Base-by-base conservation (phyloP, 2,113 vertebrate genomes). In the Salvelinus sp. region DNA sequence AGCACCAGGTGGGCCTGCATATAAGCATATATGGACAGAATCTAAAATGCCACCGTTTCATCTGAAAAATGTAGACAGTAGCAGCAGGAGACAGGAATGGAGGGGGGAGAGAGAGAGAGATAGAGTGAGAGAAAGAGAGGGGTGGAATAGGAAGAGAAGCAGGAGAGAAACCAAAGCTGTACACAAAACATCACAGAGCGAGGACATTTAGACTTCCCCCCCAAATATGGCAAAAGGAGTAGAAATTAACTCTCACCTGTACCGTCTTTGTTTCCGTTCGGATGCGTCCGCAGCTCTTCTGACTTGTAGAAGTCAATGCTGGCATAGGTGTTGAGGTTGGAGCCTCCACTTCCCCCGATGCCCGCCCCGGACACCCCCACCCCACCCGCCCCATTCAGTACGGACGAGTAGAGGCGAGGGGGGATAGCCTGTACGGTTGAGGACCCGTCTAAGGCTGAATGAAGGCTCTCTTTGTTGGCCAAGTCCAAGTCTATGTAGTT, bases 401-500 rank as follows among this genome's bases (percentile, higher is more conserved):
- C 85, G 20, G 92, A 44, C 2, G 38, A 92, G 82, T 91, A 93
- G 73, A 93, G 90, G 12, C 92, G 90, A 38, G 89, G 78, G 1
- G 90, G 82, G 20, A 85, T 74, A 13, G 79, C 58, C 83, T 92
- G 92, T 77, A 71, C 77, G 65, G 88, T 76, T 27, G 83, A 78
- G 23, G 90, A 70, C 38, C 85, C 91, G 13, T 94, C 94, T 67
- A 87, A 75, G 18, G 72, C 79, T 20, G 87, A 44, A 4, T 91
- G 89, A 27, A 91, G 84, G 60, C 72, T 85, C 78, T 93, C 93
- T 77, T 93, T 93, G 84, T 87, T 93, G 80, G 82, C 93, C 84
- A 96, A 86, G 81, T 96, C 94, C 86, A 96, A 88, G 85, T 95
- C 94, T 33, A 95, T 91, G 44, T 96, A 96, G 82, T 95, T 96